These are phyloP conservation scores for Calephelis virginiensis DNA, from an alignment of 1,140 invertebrate species.

Conservation along the genomic window DNA sequence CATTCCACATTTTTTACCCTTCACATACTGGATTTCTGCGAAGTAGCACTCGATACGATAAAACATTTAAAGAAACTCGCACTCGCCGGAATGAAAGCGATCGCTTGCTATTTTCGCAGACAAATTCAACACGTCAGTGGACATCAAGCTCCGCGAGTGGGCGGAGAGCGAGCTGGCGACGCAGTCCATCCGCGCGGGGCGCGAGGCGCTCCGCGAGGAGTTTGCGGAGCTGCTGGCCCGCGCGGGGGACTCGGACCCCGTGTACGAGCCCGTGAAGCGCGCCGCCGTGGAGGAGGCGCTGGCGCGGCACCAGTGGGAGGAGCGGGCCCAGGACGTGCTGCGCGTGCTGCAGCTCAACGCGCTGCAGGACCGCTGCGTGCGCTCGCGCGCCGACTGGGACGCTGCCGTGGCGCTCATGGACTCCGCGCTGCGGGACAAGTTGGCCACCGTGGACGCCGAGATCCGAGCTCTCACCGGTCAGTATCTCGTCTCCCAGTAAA, in stretches of 20 bases:
- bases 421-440: slow-evolving; percentile 87
- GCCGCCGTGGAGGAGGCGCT: slow-evolving; percentile 91
- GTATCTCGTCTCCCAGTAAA: background rate
- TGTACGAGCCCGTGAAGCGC: slow-evolving; percentile 94
- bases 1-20: too few species aligned
- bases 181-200: slow-evolving; percentile 85
- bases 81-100: too few species aligned
- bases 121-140: slow-evolving; percentile 97
- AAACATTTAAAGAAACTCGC: too few species aligned
- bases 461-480: slow-evolving; percentile 75
- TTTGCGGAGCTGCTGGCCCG: slow-evolving; percentile 87
- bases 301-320: slow-evolving; percentile 93
- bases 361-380: slow-evolving; percentile 94
- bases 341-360: slow-evolving; percentile 97
- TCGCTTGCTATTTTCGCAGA: slow-evolving; percentile 71
- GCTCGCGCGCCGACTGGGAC: slow-evolving; percentile 97
- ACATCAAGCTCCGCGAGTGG: slow-evolving; percentile 98
- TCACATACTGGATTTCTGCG: too few species aligned
- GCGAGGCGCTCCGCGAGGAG: slow-evolving; percentile 92
- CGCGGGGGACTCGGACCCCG: slow-evolving; percentile 88
- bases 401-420: slow-evolving; percentile 94
- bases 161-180: slow-evolving; percentile 92
- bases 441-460: slow-evolving; percentile 85
- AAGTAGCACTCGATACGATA: too few species aligned
- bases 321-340: slow-evolving; percentile 83